A percentile compares a stretch with the other conserved stretches of the same genome.
Conservation (phyloP, 2,888 invertebrate genomes). For the Ectemnius cavifrons region DNA sequence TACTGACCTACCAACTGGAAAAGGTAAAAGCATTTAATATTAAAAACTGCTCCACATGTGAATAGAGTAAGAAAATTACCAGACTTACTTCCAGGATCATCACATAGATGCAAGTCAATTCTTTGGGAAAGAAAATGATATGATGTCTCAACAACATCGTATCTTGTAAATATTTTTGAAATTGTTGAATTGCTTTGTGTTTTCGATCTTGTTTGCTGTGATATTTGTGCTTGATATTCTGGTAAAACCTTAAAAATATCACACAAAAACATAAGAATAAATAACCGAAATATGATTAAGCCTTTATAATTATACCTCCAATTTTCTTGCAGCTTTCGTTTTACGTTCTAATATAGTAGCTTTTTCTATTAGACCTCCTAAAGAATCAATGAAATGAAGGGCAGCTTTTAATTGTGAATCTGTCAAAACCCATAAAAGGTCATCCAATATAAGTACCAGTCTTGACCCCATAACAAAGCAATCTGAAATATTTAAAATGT, state of each 20-base stretch:
- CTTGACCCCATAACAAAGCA: slow-evolving; percentile 95
- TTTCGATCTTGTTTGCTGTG: slow-evolving; percentile 80
- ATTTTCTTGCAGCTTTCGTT: slow-evolving; percentile 90
- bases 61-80: not conserved
- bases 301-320: slow-evolving; percentile 80
- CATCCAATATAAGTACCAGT: slow-evolving; percentile 94
- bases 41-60: not conserved
- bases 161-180: slow-evolving; percentile 87
- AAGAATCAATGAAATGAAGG: slow-evolving; percentile 91
- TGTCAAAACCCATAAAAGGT: slow-evolving; percentile 97
- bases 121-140: slow-evolving; percentile 96
- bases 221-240: slow-evolving; percentile 86
- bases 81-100: slow-evolving; percentile 90
- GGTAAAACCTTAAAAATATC: slow-evolving; percentile 81
- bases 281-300: not conserved
- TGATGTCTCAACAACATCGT: slow-evolving; percentile 98
- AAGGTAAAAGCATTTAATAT: slow-evolving; percentile 14
- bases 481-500: slow-evolving; percentile 81
- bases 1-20: slow-evolving; percentile 88
- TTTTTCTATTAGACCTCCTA: slow-evolving; percentile 88
- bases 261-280: slow-evolving; percentile 3
- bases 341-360: slow-evolving; percentile 89
- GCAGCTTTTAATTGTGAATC: slow-evolving; percentile 97
- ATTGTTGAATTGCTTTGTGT: slow-evolving; percentile 75
- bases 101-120: slow-evolving; percentile 97